Percentiles rank a stretch among this genome's conserved stretches.
Evolutionary conservation across 2,888 invertebrate species (phyloP).

Genomic region (Lypha dubia): DNA sequence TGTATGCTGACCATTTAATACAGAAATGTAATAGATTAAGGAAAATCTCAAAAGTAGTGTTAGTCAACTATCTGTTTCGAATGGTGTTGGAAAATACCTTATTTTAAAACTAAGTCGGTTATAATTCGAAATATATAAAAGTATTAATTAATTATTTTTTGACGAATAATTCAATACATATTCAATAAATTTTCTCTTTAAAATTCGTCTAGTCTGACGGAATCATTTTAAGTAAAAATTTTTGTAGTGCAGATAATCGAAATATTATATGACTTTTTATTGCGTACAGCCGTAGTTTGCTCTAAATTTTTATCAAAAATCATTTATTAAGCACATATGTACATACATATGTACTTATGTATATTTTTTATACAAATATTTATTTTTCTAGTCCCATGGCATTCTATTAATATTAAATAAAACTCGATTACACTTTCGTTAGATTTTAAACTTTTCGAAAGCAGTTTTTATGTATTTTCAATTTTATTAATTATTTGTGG

Average conservation of each 20-base stretch:
- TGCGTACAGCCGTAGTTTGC: too few species aligned
- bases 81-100: not conserved
- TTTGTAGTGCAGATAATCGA: too few species aligned
- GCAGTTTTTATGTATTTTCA: slow-evolving; percentile 52
- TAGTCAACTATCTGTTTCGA: not conserved
- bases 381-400: not conserved
- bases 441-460: slow-evolving; percentile 67
- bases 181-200: too few species aligned
- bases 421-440: slow-evolving; percentile 33
- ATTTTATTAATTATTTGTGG: slow-evolving; percentile 47
- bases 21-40: slow-evolving; percentile 45
- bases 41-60: not conserved
- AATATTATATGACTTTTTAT: too few species aligned
- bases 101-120: not conserved
- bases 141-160: too few species aligned
- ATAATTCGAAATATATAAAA: not conserved
- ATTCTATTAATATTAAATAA: slow-evolving; percentile 27
- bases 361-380: not conserved
- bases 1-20: not conserved
- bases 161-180: too few species aligned
- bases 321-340: too few species aligned
- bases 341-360: too few species aligned
- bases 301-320: too few species aligned
- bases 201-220: too few species aligned
- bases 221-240: too few species aligned